Evolutionary conservation across 2,113 vertebrate genomes (phyloP).

Genomic region (Ceyx cyanopectus): DNA sequence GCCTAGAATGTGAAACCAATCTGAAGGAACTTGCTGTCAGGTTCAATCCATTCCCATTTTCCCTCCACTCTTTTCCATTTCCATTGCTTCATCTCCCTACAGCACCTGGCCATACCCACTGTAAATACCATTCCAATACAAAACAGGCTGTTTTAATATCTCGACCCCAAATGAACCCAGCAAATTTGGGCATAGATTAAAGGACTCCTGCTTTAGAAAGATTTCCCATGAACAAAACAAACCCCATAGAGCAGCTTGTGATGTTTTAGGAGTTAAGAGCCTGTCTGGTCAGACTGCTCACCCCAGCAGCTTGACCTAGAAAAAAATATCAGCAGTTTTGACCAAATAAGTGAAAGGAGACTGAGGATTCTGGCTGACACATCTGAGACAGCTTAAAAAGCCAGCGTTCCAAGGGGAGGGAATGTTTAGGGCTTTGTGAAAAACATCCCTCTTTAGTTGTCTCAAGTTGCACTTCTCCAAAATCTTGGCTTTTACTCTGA

Average conservation of each 20-base stretch:
- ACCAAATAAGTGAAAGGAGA: background rate
- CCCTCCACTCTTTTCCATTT: background rate
- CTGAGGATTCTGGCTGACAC: background rate
- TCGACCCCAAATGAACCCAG: background rate
- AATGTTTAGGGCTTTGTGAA: background rate
- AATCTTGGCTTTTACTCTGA: background rate
- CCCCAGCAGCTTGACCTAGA: background rate
- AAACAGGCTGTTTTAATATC: background rate
- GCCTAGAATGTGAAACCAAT: background rate
- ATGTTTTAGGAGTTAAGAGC: background rate
- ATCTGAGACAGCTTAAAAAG: background rate
- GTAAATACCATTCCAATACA: background rate
- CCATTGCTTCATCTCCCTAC: background rate
- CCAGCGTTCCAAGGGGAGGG: background rate
- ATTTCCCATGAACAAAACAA: background rate
- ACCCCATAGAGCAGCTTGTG: background rate
- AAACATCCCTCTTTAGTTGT: background rate
- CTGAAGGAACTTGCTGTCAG: background rate
- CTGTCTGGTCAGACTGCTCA: background rate
- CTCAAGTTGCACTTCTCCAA: constrained; percentile 16
- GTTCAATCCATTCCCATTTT: background rate
- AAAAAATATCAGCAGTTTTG: background rate
- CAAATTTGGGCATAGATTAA: background rate
- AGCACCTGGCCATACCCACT: background rate
- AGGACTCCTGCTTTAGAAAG: background rate